A percentile compares a stretch with the other conserved stretches of the same genome.
phyloP scores from a whole-genome alignment of 2,797 vertebrate genomes.

The Manis javanica region DNA sequence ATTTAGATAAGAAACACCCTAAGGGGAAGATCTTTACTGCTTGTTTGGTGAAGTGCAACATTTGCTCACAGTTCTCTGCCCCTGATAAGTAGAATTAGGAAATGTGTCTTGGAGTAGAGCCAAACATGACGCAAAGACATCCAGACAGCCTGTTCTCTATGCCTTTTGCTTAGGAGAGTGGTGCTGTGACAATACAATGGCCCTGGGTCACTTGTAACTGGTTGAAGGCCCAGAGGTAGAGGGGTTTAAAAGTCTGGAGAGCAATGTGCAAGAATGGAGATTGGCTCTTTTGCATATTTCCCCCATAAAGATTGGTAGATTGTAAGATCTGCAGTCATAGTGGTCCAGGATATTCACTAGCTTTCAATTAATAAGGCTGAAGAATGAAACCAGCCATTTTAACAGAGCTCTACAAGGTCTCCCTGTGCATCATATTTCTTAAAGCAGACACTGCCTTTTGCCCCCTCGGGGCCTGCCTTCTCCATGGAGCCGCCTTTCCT shows the following conservation, averaged over 20 bases:
- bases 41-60: conserved; percentile 49
- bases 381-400: neutral
- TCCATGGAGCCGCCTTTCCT: neutral
- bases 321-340: neutral
- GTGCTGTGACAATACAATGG: neutral
- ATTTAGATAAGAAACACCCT: conserved; percentile 48
- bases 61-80: conserved; percentile 49
- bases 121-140: neutral
- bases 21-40: conserved; percentile 51
- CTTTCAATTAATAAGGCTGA: conserved; percentile 35
- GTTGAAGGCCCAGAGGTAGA: neutral
- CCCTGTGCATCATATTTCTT: neutral
- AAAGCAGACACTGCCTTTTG: neutral
- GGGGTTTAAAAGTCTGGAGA: conserved; percentile 24
- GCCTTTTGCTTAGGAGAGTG: conserved; percentile 5
- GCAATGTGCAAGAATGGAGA: neutral
- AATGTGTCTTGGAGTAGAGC: conserved; percentile 41
- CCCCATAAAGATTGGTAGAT: neutral
- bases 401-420: neutral
- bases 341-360: neutral
- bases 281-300: neutral
- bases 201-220: conserved; percentile 25
- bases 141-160: neutral
- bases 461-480: neutral
- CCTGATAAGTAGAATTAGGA: conserved; percentile 52